Evolutionary conservation across 2,888 invertebrate species (phyloP), one percentile per base, ranked within the genome.

Genomic region (Punctoribates punctum): DNA sequence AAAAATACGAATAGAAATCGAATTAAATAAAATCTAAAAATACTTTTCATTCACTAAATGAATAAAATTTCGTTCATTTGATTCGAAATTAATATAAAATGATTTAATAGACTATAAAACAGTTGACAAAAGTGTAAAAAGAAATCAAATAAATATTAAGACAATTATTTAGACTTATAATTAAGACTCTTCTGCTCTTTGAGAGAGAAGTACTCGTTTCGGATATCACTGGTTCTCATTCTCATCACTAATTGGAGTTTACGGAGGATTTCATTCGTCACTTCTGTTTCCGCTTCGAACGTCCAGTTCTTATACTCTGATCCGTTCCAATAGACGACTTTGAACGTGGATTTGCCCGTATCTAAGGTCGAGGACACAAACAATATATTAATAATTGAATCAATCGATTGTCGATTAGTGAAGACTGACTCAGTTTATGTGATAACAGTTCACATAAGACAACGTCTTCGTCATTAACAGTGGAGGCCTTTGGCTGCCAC

Each of bases 211-310:
- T 93, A 96, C 82, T 94, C 93, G 80, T 91, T 90, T 70, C 93
- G 86, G 78, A 90, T 90, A 5, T 89, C 88, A 83, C 92, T 93
- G 74, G 91, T 90, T 79, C 91, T 87, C 81, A 94, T 86, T 82
- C 94, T 92, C 78, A 96, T 84, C 79, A 95, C 94, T 77, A 92
- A 89, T 84, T 91, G 92, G 15, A 96, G 88, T 86, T 95, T 94
- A 79, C 90, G 89, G 0, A 93, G 91, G 72, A 96, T 94, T 84
- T 93, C 92, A 79, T 89, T 88, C 0, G 92, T 93, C 0, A 88
- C 88, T 4, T 87, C 86, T 70, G 88, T 87, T 79, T 93, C 92
- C 3, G 91, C 88, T 85, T 95, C 95, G 82, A 96, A 95, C 82
- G 93, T 93, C 81, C 93, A 92, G 82, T 90, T 89, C 83, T 94